Evolutionary conservation across 2,797 vertebrate genomes (phyloP).

Genomic region (Manis crassicaudata): DNA sequence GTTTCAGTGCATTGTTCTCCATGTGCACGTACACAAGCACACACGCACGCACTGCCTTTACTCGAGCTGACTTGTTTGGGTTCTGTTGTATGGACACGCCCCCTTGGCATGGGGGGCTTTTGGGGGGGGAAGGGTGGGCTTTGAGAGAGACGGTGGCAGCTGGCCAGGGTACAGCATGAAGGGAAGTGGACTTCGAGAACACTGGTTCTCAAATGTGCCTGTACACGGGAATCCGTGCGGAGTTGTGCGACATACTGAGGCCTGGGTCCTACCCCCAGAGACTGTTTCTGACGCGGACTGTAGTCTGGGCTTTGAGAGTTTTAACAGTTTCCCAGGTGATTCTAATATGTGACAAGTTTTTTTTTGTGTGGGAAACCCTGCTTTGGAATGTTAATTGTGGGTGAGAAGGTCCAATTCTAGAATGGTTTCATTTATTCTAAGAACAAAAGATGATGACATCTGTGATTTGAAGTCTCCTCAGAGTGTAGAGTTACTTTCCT

Average conservation of each 20-base stretch:
- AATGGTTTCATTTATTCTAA: not conserved
- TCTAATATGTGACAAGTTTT: not conserved
- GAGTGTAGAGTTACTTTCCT: not conserved
- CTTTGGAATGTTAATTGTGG: not conserved
- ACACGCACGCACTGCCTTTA: not conserved
- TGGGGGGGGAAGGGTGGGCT: not conserved
- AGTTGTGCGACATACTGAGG: accelerated
- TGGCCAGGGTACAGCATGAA: not conserved
- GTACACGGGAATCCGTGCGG: not conserved
- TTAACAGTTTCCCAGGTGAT: not conserved
- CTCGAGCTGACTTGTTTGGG: not conserved
- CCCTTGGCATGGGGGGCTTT: not conserved
- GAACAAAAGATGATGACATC: not conserved
- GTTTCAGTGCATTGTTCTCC: not conserved
- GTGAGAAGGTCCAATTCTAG: not conserved
- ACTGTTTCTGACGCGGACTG: not conserved
- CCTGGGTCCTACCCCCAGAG: not conserved
- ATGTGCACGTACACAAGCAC: too few species aligned
- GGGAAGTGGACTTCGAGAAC: not conserved
- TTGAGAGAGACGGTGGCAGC: not conserved
- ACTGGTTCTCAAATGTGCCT: too few species aligned
- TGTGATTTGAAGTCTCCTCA: not conserved
- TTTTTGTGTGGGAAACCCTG: not conserved
- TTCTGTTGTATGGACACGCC: not conserved
- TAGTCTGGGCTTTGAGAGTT: not conserved